Evolutionary conservation across 1,140 invertebrate genomes (phyloP), one percentile per base, ranked within the genome.

Genomic region (Hyles euphorbiae): DNA sequence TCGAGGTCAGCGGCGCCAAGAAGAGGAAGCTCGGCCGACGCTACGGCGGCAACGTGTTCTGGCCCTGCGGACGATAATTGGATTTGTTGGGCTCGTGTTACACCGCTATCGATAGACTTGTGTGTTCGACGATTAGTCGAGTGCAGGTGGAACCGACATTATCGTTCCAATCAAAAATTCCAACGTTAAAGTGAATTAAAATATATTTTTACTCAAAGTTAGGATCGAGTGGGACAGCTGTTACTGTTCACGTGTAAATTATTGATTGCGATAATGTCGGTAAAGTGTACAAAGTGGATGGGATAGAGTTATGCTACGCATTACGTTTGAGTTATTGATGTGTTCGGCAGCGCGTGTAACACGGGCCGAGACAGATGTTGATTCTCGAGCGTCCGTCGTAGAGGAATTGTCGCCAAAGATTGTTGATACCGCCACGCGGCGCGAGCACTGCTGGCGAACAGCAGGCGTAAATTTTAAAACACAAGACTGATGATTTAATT

Each of bases 401-500:
- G 54, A 57, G 47, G 53, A 66, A 61, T 61, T 59, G 51, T 67
- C 60, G 65, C 65, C 65, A 67, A 67, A 67, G 65, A 67, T 62
- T 63, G 65, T 67, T 58, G 58, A 34, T 48, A 43, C 62, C 57
- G 58, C 54, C 49, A 48, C 56, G 59, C 59, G 60, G 50, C 43
- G 36, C 5, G 51, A 57, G 63, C 52, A 60, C 69, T 68, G 66
- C 69, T 65, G 56, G 56, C 56, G 46, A 43, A 44, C 47, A 64
- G 72, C 69, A 68, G 70, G 67, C 60, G 66, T 65, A 68, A 66
- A 66, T 67, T 70, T 76, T 76, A 76, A 56, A 68, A 75, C 70
- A 88, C 80, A 88, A 88, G 85, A 88, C 85, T 88, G 85, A 88
- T 81, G 69, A 72, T 40, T 83, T 79, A 78, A 70, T 76, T 65